Conservation (phyloP, 2,113 vertebrate genomes). For the Oncorhynchus clarkii region DNA sequence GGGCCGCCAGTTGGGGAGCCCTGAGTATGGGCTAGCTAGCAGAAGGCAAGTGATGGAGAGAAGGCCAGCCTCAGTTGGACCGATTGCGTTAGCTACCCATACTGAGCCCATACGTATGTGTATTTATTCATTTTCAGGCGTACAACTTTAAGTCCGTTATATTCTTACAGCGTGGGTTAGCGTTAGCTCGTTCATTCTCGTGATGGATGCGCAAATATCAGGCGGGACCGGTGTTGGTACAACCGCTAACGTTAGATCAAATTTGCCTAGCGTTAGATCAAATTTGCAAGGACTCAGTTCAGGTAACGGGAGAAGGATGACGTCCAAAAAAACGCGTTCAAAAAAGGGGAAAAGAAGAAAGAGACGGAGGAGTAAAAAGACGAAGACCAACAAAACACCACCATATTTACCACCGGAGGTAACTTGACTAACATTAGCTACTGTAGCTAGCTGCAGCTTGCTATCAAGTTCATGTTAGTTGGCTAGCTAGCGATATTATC, state of each 20-base stretch:
- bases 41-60: too few relatives aligned
- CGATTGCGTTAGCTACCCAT: too few relatives aligned
- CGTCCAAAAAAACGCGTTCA: constrained; percentile 55
- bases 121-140: too few relatives aligned
- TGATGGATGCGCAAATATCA: background rate
- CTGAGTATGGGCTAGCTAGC: too few relatives aligned
- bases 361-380: constrained; percentile 70
- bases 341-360: constrained; percentile 75
- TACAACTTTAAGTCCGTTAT: too few relatives aligned
- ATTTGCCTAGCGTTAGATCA: background rate
- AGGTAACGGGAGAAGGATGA: constrained; percentile 51
- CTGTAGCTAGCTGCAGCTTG: background rate
- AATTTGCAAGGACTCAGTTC: constrained; percentile 55
- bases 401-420: constrained; percentile 93
- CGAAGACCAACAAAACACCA: constrained; percentile 70
- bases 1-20: too few relatives aligned
- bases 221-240: background rate
- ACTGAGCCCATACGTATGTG: too few relatives aligned
- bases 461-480: background rate
- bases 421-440: constrained; percentile 13
- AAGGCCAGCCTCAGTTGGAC: too few relatives aligned
- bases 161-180: too few relatives aligned
- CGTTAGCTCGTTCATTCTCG: too few relatives aligned
- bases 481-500: background rate
- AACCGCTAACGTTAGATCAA: background rate